Conservation (phyloP, 2,888 invertebrate genomes). For the Nebria brevicollis region DNA sequence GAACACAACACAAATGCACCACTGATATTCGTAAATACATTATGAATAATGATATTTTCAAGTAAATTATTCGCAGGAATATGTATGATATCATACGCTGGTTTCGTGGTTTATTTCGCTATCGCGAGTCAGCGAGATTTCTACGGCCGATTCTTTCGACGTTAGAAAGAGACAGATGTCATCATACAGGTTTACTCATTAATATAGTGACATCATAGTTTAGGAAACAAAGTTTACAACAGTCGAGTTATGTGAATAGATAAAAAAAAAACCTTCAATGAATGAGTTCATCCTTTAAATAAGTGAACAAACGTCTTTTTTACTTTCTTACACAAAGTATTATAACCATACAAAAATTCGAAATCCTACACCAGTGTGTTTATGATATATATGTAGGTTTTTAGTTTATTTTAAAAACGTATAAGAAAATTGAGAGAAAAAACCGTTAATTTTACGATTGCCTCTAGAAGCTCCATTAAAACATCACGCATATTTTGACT, state of each 20-base stretch:
- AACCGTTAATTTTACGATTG: no score
- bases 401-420: no score
- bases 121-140: constrained; percentile 10
- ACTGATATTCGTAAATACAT: not conserved
- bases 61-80: constrained; percentile 6
- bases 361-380: no score
- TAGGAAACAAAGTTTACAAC: constrained; percentile 34
- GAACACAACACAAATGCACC: not conserved
- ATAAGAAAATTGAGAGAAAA: no score
- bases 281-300: constrained; percentile 26
- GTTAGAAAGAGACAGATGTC: constrained; percentile 22
- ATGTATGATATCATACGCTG: constrained; percentile 31
- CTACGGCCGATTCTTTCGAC: constrained; percentile 22
- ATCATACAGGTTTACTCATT: constrained; percentile 38
- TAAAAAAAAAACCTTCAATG: constrained; percentile 24
- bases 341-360: no score
- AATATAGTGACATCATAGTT: constrained; percentile 38
- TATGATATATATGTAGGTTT: no score
- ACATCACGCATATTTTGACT: no score
- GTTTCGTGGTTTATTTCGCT: not conserved
- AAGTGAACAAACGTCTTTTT: not conserved
- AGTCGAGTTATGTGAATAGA: constrained; percentile 23
- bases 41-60: not conserved
- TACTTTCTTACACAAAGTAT: no score
- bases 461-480: no score